Evolutionary conservation across 2,113 vertebrate genomes (phyloP).

Genomic region (Lampris incognitus): DNA sequence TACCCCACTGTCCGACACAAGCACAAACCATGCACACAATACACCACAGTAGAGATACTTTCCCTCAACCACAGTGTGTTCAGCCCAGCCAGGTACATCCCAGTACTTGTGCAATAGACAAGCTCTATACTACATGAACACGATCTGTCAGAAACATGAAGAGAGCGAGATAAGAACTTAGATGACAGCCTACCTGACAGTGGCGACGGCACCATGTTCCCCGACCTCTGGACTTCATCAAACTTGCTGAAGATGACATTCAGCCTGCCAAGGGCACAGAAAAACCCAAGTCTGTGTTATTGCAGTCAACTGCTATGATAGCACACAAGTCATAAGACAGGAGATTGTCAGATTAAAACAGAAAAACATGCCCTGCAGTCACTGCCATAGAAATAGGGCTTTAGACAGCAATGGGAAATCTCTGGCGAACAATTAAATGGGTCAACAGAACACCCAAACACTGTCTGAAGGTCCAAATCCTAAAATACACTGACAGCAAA

Average conservation of each 20-base stretch:
- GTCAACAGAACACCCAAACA: constrained; percentile 16
- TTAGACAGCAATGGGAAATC: background rate
- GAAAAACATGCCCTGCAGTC: background rate
- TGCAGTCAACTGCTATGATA: background rate
- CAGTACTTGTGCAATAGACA: too few species aligned
- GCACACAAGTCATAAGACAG: background rate
- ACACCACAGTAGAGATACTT: too few species aligned
- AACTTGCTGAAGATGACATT: constrained; percentile 98
- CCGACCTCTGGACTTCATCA: constrained; percentile 95
- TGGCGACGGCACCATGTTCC: constrained; percentile 92
- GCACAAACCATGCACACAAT: too few species aligned
- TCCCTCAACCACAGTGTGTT: too few species aligned
- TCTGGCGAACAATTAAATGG: constrained; percentile 12
- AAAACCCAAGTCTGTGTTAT: background rate
- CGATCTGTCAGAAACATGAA: too few species aligned
- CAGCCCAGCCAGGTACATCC: too few species aligned
- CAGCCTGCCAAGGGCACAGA: constrained; percentile 85
- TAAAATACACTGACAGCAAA: constrained; percentile 13
- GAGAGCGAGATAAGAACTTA: too few species aligned
- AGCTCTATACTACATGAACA: too few species aligned
- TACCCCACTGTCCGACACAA: too few species aligned
- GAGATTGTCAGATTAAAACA: background rate
- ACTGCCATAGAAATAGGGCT: background rate
- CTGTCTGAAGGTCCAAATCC: background rate
- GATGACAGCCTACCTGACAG: constrained; percentile 84